These are phyloP conservation scores for Dolichomitus sp. DNA, from an alignment of 2,888 invertebrate genomes.

Conservation along the genomic window DNA sequence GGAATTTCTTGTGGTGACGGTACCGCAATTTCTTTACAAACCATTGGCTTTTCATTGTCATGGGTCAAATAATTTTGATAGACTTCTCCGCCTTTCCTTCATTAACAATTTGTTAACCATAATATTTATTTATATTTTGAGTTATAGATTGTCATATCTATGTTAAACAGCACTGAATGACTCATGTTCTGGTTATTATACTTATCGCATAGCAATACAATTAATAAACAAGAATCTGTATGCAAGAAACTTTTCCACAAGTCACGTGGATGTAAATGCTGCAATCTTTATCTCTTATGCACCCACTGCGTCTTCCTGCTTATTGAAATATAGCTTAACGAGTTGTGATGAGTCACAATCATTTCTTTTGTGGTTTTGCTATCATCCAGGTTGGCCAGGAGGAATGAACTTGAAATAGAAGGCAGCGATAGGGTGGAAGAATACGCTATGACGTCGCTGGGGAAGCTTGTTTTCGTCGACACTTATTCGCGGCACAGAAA, in stretches of 20 bases:
- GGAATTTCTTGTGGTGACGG: not conserved
- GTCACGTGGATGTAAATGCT: not conserved
- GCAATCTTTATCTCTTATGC: not conserved
- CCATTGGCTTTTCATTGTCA: not conserved
- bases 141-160: slow-evolving; percentile 12
- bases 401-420: slow-evolving; percentile 74
- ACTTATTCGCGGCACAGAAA: slow-evolving; percentile 78
- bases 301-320: not conserved
- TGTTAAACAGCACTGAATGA: not conserved
- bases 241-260: slow-evolving; percentile 27
- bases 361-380: not conserved
- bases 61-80: not conserved
- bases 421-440: slow-evolving; percentile 75
- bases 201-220: slow-evolving; percentile 8
- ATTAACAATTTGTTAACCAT: not conserved
- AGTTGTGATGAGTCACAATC: not conserved
- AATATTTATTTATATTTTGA: slow-evolving; percentile 18
- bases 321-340: not conserved
- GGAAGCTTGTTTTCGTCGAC: slow-evolving; percentile 82
- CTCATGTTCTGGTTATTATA: slow-evolving; percentile 36
- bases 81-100: not conserved
- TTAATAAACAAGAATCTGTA: not conserved
- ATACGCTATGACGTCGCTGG: slow-evolving; percentile 83
- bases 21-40: not conserved
- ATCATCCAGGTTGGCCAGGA: slow-evolving; percentile 69